Base-by-base conservation (phyloP, 2,797 vertebrate species). In the Loriculus beryllinus region DNA sequence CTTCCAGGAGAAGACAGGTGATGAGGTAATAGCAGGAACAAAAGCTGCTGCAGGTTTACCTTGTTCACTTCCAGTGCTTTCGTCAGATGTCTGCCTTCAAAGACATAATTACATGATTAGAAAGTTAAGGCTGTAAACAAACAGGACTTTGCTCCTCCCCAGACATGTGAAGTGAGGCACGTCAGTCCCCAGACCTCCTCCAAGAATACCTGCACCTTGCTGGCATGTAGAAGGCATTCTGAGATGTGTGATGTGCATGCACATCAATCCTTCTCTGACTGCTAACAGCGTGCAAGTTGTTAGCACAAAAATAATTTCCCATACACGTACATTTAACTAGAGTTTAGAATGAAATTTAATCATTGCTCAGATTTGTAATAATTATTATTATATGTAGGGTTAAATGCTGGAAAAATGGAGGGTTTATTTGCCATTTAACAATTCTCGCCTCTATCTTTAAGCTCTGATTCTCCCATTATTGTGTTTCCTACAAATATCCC, bases 51-150 rank as follows among this genome's bases (percentile, higher is more conserved):
- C 95, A 78, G 88, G 88, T 92, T 96, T 86, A 95, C 96, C 96
- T 92, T 95, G 88, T 93, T 98, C 96, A 68, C 95, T 97, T 97
- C 89, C 65, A 20, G 80, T 74, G 81, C 89, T 96, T 96, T 96
- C 88, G 88, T 96, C 87, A 78, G 80, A 59, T 81, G 84, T 84
- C 96, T 93, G 95, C 97, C 94, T 94, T 79, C 83, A 79, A 88
- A 92, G 95, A 77, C 95, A 97, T 96, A 97, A 98, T 98, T 97
- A 97, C n/a, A 95, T 54, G 96, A 98, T 98, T 98, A 98, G 95
- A 79, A 88, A 86, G 77, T 94, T 97, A 97, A 95, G 94, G 95
- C 81, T 94, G 93, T 92, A 96, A 98, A 97, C 97, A 98, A 97
- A 92, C 76, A 96, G 94, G 95, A 68, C 74, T 91, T 79, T 60